Evolutionary conservation across 2,888 invertebrate genomes (phyloP).

Genomic region (Trichogramma dendrolimi): DNA sequence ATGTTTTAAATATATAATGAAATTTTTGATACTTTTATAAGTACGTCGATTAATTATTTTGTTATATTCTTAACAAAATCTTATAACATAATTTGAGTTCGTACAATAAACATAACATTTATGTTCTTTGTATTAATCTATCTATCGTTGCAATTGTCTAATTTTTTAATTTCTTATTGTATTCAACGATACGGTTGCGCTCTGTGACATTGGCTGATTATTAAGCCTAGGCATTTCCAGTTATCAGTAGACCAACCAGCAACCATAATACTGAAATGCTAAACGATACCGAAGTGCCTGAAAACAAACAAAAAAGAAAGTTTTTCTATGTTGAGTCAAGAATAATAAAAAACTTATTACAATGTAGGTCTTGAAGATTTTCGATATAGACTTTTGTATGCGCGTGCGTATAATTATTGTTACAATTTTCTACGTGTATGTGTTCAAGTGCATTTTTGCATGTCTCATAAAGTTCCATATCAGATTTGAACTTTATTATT

Average conservation of each 20-base stretch:
- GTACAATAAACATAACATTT: too few species aligned
- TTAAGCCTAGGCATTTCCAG: conserved; percentile 16
- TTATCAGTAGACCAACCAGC: conserved; percentile 20
- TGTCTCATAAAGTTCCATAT: conserved; percentile 9
- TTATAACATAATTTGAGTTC: too few species aligned
- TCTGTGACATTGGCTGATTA: background rate
- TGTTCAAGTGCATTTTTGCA: background rate
- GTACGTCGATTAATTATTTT: too few species aligned
- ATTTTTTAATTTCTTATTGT: background rate
- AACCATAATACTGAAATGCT: conserved; percentile 21
- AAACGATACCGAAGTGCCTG: conserved; percentile 19
- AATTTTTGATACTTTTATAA: too few species aligned
- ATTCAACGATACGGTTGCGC: background rate
- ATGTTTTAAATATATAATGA: too few species aligned
- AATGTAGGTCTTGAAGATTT: background rate
- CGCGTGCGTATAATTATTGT: too few species aligned
- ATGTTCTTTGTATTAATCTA: background rate
- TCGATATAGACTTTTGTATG: background rate
- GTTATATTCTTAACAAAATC: too few species aligned
- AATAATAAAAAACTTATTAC: conserved; percentile 1
- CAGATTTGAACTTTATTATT: conserved; percentile 7
- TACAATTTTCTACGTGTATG: too few species aligned
- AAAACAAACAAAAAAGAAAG: conserved; percentile 2
- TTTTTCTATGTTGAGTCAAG: background rate
- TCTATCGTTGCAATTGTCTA: conserved; percentile 15